Evolutionary conservation across 2,797 vertebrate genomes (phyloP).

Genomic region (Phoeniculus purpureus): DNA sequence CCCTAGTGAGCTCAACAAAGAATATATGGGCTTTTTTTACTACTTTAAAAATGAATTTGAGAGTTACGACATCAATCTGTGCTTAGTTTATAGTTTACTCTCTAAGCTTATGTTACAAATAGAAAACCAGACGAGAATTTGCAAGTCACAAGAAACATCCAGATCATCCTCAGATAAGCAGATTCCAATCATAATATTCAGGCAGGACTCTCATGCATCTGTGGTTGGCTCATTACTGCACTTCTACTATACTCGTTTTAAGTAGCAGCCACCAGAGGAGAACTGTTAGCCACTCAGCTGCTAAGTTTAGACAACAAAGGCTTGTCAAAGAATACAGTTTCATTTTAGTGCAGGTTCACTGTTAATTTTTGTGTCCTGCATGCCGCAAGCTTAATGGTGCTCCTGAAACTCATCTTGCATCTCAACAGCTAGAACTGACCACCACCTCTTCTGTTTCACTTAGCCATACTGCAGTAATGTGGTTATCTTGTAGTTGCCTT

Average conservation of each 20-base stretch:
- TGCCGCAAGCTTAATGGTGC: not conserved
- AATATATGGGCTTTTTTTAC: not conserved
- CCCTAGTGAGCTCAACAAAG: not conserved
- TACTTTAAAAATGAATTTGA: not conserved
- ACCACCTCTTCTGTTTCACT: not conserved
- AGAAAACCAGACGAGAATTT: slow-evolving; percentile 48
- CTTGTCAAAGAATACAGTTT: not conserved
- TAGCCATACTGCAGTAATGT: not conserved
- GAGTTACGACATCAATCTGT: not conserved
- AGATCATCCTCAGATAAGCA: slow-evolving; percentile 50
- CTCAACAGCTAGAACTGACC: not conserved
- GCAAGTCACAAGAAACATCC: slow-evolving; percentile 36
- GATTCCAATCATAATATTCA: not conserved
- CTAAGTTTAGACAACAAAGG: not conserved
- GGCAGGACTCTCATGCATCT: not conserved
- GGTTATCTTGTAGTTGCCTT: not conserved
- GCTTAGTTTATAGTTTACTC: slow-evolving; percentile 13
- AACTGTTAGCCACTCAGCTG: not conserved
- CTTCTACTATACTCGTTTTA: not conserved
- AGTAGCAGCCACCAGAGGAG: not conserved
- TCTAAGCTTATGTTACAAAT: slow-evolving; percentile 48
- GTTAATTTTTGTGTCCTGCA: not conserved
- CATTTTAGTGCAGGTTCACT: not conserved
- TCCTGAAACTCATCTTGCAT: not conserved
- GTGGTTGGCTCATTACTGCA: not conserved